A percentile compares a stretch with the other conserved stretches of the same genome.
Evolutionary conservation across 35 echinoderm and acorn worm species (phyloP).

Genomic region (Lytechinus pictus): DNA sequence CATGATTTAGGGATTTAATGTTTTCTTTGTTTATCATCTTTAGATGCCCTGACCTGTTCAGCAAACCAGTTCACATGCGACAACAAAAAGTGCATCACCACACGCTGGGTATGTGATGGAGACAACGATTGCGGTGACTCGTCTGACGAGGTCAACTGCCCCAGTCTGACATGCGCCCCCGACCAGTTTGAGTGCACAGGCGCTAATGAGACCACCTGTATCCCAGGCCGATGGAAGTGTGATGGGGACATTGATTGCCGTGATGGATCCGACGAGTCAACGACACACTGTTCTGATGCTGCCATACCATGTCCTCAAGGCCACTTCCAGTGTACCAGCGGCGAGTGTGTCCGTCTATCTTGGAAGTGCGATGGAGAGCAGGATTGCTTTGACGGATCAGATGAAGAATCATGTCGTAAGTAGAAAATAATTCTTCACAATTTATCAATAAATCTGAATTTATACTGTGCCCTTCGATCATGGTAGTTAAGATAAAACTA

Average conservation of each 20-base stretch:
- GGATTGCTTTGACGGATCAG: slow-evolving; percentile 73
- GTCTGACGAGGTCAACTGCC: slow-evolving; percentile 70
- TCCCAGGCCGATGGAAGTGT: slow-evolving; percentile 63
- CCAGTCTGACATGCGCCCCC: slow-evolving; percentile 58
- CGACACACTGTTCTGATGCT: background rate
- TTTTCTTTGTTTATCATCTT: background rate
- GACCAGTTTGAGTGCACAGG: slow-evolving; percentile 71
- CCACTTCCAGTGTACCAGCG: slow-evolving; percentile 62
- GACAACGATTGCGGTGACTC: slow-evolving; percentile 80
- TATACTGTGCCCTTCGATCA: no score
- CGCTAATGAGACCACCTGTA: slow-evolving; percentile 57
- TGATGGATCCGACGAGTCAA: slow-evolving; percentile 61
- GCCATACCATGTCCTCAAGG: slow-evolving; percentile 37
- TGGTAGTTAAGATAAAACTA: no score
- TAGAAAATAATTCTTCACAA: background rate
- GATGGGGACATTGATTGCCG: slow-evolving; percentile 69
- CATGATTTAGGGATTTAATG: no score
- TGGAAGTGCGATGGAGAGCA: slow-evolving; percentile 83
- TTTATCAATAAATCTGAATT: no score
- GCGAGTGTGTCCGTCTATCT: slow-evolving; percentile 70
- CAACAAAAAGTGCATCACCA: slow-evolving; percentile 77
- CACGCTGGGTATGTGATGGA: slow-evolving; percentile 78
- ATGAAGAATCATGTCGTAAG: slow-evolving; percentile 80
- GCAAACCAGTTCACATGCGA: slow-evolving; percentile 73
- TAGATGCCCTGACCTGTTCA: slow-evolving; percentile 60